Evolutionary conservation across 2,113 vertebrate species (phyloP).

Genomic region (Malurus melanocephalus): DNA sequence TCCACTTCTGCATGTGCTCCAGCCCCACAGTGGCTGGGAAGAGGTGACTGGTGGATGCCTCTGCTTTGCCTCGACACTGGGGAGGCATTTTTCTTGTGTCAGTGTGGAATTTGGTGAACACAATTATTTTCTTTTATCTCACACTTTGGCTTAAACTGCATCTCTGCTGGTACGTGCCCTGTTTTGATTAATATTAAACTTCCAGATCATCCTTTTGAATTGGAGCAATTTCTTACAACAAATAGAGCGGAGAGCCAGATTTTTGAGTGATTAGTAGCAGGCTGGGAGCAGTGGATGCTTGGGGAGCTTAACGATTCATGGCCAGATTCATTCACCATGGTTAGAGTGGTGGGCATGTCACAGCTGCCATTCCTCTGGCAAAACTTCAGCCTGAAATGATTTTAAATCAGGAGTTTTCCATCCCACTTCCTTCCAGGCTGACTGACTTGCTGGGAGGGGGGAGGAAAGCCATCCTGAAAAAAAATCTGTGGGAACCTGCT

Average conservation of each 20-base stretch:
- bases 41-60: not conserved
- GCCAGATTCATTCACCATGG: constrained; percentile 61
- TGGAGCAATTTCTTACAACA: constrained; percentile 69
- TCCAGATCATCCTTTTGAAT: constrained; percentile 66
- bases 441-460: not conserved
- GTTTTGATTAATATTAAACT: constrained; percentile 72
- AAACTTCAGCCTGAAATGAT: constrained; percentile 11
- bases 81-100: not conserved
- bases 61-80: not conserved
- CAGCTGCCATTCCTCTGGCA: constrained; percentile 34
- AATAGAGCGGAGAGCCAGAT: constrained; percentile 55
- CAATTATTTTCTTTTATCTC: constrained; percentile 59
- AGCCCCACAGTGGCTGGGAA: not conserved
- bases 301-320: constrained; percentile 65
- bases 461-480: not conserved
- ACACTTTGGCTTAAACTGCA: constrained; percentile 28
- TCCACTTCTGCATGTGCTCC: not conserved
- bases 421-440: not conserved
- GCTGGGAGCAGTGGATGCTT: constrained; percentile 40
- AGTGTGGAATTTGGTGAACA: not conserved
- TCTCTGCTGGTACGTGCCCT: constrained; percentile 45
- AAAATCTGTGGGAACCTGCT: not conserved
- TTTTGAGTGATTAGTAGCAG: constrained; percentile 70
- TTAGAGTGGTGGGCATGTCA: constrained; percentile 46
- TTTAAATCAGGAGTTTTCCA: constrained; percentile 39